A percentile compares a stretch with the other conserved stretches of the same genome.
phyloP scores from a whole-genome alignment of 1,140 invertebrate genomes.

The Bombus waltoni region DNA sequence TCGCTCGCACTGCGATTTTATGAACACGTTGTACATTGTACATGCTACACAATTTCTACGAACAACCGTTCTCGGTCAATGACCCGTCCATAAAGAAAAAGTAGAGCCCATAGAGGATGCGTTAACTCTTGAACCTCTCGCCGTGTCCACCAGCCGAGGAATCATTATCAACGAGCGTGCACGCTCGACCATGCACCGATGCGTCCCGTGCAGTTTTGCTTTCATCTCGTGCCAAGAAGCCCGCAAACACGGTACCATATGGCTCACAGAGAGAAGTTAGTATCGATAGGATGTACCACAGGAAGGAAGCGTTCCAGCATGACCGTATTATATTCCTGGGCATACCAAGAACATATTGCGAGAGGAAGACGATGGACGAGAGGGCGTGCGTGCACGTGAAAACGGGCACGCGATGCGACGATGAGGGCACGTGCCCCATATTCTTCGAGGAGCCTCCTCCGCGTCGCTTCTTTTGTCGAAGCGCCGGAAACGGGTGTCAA shows the following conservation, averaged over 20 bases:
- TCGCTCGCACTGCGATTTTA: not conserved
- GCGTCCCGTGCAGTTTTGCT: slow-evolving; percentile 59
- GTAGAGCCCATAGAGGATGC: not conserved
- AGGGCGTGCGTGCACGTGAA: slow-evolving; percentile 39
- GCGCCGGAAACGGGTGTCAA: slow-evolving; percentile 77
- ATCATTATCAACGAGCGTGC: slow-evolving; percentile 43
- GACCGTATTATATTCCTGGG: slow-evolving; percentile 70
- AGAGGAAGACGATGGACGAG: slow-evolving; percentile 48
- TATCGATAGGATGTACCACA: slow-evolving; percentile 51
- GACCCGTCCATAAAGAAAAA: too few relatives aligned
- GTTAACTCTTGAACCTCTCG: not conserved
- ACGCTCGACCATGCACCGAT: slow-evolving; percentile 32
- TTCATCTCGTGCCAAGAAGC: slow-evolving; percentile 66
- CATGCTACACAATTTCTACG: not conserved
- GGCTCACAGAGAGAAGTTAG: slow-evolving; percentile 36
- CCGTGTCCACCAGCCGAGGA: slow-evolving; percentile 24
- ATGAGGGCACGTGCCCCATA: slow-evolving; percentile 73
- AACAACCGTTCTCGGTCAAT: not conserved
- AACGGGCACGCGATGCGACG: slow-evolving; percentile 58
- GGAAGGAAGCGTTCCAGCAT: slow-evolving; percentile 75
- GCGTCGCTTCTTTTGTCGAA: slow-evolving; percentile 49
- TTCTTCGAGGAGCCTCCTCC: slow-evolving; percentile 53
- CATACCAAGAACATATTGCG: slow-evolving; percentile 66
- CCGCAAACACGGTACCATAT: slow-evolving; percentile 53
- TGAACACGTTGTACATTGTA: not conserved